Evolutionary conservation across 2,113 vertebrate genomes (phyloP), one percentile per base, ranked within the genome.

Genomic region (Anoplopoma fimbria): DNA sequence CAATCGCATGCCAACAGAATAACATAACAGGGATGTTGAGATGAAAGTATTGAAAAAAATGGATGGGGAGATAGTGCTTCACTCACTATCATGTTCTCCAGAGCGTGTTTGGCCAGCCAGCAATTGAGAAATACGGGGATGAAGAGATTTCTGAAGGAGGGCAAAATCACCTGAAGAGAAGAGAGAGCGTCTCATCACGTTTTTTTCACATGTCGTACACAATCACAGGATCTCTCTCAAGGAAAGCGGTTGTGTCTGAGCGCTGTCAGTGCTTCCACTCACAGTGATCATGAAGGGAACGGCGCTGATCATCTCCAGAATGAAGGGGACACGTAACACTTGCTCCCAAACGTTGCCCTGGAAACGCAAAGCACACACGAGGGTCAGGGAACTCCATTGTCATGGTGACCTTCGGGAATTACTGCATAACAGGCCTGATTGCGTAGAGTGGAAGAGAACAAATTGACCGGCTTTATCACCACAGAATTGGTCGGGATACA

Each of bases 71-170:
- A 65, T 33, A 53, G 38, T 8, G 17, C 23, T 91, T 82, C 76
- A 83, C 96, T 95, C 88, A 96, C 96, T 40, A 96, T 96, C 96
- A 96, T 96, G 94, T 96, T 96, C 89, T 96, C 96, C 92, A 96
- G 77, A 19, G 96, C 95, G 17, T 96, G 95, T 85, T 96, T 96
- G 79, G 96, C 96, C 87, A 96, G 89, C 96, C 96, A 96, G 93
- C 96, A 96, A 87, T 96, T 96, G 77, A 96, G 95, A 88, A 96
- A 96, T 53, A 96, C 96, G 0, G 96, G 96, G 82, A 96, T 96
- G 91, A 96, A 96, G 84, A 96, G 90, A 82, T 95, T 96, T 92
- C 93, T 93, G 77, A 96, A 82, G 62, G 95, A 94, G 15, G 95
- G 95, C 83, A 95, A 86, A 90, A 96, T 94, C 88, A 96, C 95